Conservation (phyloP, 2,113 vertebrate species). For the Cheirogaleus medius region DNA sequence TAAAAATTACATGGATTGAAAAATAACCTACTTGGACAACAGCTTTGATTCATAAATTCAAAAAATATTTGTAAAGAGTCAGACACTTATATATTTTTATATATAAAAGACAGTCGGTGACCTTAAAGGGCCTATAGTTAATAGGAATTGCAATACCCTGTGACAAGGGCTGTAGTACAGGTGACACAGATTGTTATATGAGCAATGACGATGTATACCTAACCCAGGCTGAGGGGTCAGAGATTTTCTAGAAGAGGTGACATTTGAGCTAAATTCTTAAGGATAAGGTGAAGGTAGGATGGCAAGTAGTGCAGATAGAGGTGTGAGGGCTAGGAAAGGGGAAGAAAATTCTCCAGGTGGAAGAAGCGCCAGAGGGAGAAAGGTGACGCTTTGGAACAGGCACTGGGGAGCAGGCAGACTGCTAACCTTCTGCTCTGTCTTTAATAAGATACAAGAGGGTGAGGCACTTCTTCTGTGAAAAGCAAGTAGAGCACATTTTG, state of each 20-base stretch:
- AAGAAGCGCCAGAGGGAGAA: background rate
- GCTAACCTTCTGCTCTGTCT: background rate
- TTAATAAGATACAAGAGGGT: background rate
- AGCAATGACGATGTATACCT: background rate
- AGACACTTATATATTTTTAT: background rate
- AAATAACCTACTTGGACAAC: background rate
- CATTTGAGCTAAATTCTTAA: background rate
- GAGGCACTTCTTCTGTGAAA: background rate
- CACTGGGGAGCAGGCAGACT: background rate
- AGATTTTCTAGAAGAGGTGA: background rate
- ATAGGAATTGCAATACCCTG: background rate
- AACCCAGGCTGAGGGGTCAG: background rate
- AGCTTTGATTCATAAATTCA: background rate
- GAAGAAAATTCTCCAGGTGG: background rate
- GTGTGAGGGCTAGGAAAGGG: background rate
- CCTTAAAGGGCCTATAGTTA: background rate
- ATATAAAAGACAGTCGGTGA: background rate
- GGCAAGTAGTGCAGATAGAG: background rate
- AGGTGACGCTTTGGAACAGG: background rate
- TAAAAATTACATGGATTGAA: background rate
- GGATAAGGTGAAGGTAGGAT: background rate
- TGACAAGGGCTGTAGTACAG: background rate
- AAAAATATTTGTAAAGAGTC: background rate
- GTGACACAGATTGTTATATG: background rate
- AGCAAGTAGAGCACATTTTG: background rate